Conservation (phyloP, 2,888 invertebrate species). For the Parnassius mnemosyne region DNA sequence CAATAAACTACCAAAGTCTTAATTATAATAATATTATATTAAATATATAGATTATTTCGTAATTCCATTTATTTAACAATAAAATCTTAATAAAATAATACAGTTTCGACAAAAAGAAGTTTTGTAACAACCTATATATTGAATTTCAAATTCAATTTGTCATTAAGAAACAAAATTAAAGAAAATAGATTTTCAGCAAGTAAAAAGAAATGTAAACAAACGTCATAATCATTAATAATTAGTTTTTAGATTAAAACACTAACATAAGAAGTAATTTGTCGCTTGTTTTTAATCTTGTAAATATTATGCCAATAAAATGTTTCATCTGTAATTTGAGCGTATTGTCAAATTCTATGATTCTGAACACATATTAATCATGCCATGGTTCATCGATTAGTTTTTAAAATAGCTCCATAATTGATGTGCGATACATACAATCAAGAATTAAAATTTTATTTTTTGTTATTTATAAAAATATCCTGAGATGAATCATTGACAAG, state of each 20-base stretch:
- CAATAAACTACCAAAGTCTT: conserved; percentile 23
- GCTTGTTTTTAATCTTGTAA: too few relatives aligned
- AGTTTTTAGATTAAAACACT: too few relatives aligned
- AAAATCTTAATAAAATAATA: neutral
- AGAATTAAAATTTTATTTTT: neutral
- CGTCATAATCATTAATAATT: too few relatives aligned
- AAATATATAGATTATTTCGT: conserved; percentile 2
- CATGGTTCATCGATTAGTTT: conserved; percentile 1
- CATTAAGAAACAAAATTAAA: too few relatives aligned
- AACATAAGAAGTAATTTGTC: too few relatives aligned
- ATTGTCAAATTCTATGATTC: neutral
- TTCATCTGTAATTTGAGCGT: neutral
- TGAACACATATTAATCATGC: conserved; percentile 1
- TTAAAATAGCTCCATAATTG: neutral
- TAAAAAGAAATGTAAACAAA: too few relatives aligned
- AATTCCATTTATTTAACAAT: neutral
- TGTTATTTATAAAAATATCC: conserved; percentile 24
- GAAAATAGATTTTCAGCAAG: too few relatives aligned
- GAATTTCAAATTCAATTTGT: too few relatives aligned
- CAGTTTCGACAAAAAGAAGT: too few relatives aligned
- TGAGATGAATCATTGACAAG: conserved; percentile 69
- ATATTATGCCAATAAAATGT: neutral
- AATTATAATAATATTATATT: conserved; percentile 7
- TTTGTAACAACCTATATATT: too few relatives aligned
- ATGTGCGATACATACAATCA: neutral